Evolutionary conservation across 1,140 invertebrate species (phyloP), one percentile per base, ranked within the genome.

Genomic region (Drosophila asahinai): DNA sequence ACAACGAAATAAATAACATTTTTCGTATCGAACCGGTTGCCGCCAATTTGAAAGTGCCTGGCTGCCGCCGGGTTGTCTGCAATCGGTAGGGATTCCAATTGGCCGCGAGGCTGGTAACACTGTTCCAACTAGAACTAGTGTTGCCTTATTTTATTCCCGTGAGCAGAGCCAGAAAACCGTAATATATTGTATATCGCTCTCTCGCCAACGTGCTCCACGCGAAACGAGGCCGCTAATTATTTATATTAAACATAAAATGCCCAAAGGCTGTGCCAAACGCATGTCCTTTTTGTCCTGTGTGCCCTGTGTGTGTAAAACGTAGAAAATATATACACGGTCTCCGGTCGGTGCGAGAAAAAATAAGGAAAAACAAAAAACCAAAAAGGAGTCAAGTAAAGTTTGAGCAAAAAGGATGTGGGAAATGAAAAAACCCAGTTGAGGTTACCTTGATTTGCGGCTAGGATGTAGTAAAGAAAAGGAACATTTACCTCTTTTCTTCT

Each of bases 241-340:
- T 81, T 78, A 78, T 78, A 77, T 66, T 78, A 61, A 81, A 66
- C 73, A 86, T 65, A 74, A 86, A 81, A 77, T 86, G 72, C 81
- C 60, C 54, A 49, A 81, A 82, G 76, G 71, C 81, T 64, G 82
- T 84, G 77, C 66, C 81, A 77, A 84, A 74, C 67, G 54, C 74
- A 84, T 81, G 81, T 84, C 78, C 82, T 86, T 73, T 66, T 84
- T 65, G 66, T 57, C 57, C 78, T 60, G 67, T 74, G 51, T 81
- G 57, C 70, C 63, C 57, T 81, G 81, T 65, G 57, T 68, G 61
- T 81, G 63, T 67, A 33, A 55, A 77, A 55, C 43, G 33, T 40
- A 59, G 22, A 73, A 52, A 30, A 38, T 25, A 66, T 38, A 47
- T 33, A 70, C 30, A 48, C 67, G 63, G 48, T 71, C 54, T 57